A percentile compares a stretch with the other conserved stretches of the same genome.
Conservation (phyloP, 2,797 vertebrate genomes). For the Amblyraja radiata region DNA sequence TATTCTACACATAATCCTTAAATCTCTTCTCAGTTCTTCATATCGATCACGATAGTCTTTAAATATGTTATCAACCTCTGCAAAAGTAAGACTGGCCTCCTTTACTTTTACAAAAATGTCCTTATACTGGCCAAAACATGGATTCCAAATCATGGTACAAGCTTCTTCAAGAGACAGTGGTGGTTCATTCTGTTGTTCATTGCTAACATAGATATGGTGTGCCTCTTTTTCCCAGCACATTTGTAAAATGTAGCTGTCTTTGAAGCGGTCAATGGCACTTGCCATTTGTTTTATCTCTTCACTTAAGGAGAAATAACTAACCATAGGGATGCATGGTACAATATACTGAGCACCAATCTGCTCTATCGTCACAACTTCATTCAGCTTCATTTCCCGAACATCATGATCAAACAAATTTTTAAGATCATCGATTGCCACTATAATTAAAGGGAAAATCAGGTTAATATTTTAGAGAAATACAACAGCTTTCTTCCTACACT, state of each 20-base stretch:
- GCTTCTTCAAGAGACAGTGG: constrained; percentile 46
- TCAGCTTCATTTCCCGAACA: constrained; percentile 52
- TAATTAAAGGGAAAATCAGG: constrained; percentile 34
- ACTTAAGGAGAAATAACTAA: constrained; percentile 64
- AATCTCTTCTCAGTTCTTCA: constrained; percentile 46
- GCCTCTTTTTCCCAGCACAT: constrained; percentile 64
- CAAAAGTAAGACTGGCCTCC: constrained; percentile 64
- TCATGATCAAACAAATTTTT: constrained; percentile 48
- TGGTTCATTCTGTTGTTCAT: fast-evolving
- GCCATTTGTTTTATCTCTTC: constrained; percentile 55
- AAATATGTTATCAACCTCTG: constrained; percentile 64
- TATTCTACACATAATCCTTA: constrained; percentile 59
- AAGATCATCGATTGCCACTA: constrained; percentile 62
- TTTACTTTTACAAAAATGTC: constrained; percentile 58
- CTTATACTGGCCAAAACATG: constrained; percentile 54
- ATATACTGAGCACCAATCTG: background rate
- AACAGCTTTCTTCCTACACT: background rate
- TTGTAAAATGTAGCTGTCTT: constrained; percentile 67
- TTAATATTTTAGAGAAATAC: constrained; percentile 1
- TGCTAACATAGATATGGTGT: constrained; percentile 5
- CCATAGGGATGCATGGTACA: constrained; percentile 29
- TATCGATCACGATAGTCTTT: constrained; percentile 54
- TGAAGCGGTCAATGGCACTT: constrained; percentile 49
- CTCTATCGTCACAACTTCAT: constrained; percentile 55
- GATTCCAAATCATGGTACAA: constrained; percentile 48